These are phyloP conservation scores for Urosaurus nigricauda DNA, from an alignment of 2,797 vertebrate genomes.

Conservation along the genomic window DNA sequence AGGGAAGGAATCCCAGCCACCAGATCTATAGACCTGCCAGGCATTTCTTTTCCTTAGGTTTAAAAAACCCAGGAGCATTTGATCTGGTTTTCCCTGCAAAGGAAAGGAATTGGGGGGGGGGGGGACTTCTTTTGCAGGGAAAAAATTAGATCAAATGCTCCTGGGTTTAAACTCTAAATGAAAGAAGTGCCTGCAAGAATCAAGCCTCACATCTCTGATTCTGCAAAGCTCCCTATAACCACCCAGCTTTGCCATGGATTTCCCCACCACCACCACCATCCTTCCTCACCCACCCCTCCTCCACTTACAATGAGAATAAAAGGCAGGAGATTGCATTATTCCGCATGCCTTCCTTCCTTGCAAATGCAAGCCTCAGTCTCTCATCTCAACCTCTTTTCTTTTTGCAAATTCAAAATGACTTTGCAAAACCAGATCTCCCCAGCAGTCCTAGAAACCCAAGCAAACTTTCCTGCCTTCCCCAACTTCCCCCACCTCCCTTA, in stretches of 20 bases:
- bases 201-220: too few relatives aligned
- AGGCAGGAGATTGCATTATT: constrained; percentile 35
- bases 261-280: neutral
- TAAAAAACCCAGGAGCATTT: too few relatives aligned
- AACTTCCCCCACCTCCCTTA: neutral
- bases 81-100: too few relatives aligned
- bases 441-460: neutral
- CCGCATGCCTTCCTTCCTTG: constrained; percentile 34
- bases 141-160: constrained; percentile 17
- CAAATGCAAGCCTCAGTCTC: neutral
- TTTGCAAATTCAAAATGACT: constrained; percentile 25
- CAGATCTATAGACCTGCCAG: neutral
- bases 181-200: neutral
- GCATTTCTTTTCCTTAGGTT: too few relatives aligned
- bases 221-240: neutral
- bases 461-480: constrained; percentile 32
- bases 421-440: constrained; percentile 8
- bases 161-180: neutral
- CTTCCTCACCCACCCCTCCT: neutral
- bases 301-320: constrained; percentile 37
- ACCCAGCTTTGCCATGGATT: neutral
- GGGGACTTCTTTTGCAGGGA: neutral
- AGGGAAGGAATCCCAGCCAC: neutral
- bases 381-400: neutral
- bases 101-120: too few relatives aligned